A percentile compares a stretch with the other conserved stretches of the same genome.
These are phyloP conservation scores for Glyptemys insculpta DNA, from an alignment of 2,797 vertebrate species.

Conservation along the genomic window DNA sequence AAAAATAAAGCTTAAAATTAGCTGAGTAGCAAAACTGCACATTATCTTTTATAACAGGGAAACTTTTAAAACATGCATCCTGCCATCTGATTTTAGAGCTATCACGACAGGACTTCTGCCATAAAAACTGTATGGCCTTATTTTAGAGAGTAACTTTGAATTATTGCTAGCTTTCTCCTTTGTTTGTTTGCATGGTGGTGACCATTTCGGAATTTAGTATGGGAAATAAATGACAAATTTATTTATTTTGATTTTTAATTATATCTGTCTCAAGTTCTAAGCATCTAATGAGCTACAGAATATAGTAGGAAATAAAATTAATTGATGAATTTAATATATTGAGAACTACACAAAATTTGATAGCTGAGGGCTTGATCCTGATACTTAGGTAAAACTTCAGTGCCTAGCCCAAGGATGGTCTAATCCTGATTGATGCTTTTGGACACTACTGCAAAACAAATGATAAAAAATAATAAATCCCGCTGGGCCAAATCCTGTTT, in stretches of 20 bases:
- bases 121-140: background rate
- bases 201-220: background rate
- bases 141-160: background rate
- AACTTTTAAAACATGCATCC: accelerated
- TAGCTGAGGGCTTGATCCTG: background rate
- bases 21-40: background rate
- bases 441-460: background rate
- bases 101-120: accelerated
- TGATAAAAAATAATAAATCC: background rate
- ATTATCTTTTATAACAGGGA: background rate
- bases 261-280: background rate
- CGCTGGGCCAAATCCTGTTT: accelerated
- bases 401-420: background rate
- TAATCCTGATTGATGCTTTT: background rate
- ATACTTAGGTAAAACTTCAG: background rate
- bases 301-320: background rate
- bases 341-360: background rate
- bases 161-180: conserved; percentile 27
- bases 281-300: background rate
- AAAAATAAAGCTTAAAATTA: background rate
- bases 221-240: background rate
- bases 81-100: background rate
- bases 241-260: background rate
- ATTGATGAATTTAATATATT: background rate
- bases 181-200: background rate